These are phyloP conservation scores for Melieria picta DNA, from an alignment of 2,888 invertebrate genomes.

Conservation along the genomic window DNA sequence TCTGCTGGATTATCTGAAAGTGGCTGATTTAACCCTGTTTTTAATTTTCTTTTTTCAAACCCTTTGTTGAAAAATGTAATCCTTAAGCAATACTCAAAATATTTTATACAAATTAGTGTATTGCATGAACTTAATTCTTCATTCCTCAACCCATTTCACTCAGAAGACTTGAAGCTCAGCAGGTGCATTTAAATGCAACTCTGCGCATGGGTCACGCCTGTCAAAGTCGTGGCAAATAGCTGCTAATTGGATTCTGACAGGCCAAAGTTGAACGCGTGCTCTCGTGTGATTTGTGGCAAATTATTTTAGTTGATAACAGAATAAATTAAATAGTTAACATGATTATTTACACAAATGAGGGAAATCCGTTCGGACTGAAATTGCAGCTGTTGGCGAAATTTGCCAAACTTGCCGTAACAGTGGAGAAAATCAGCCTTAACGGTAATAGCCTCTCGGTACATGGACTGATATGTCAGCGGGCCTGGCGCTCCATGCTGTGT, in stretches of 20 bases:
- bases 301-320: slow-evolving; percentile 1
- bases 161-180: slow-evolving; percentile 8
- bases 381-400: slow-evolving; percentile 76
- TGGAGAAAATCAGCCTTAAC: slow-evolving; percentile 71
- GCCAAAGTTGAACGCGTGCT: slow-evolving; percentile 6
- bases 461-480: background rate
- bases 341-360: slow-evolving; percentile 79
- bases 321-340: slow-evolving; percentile 60
- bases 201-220: background rate
- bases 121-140: too few species aligned
- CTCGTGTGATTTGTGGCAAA: background rate
- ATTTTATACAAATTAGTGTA: too few species aligned
- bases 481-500: too few species aligned
- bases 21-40: too few species aligned
- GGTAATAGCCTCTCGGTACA: slow-evolving; percentile 67
- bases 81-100: too few species aligned
- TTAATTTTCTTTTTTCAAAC: too few species aligned
- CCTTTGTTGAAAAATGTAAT: too few species aligned
- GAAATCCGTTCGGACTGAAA: slow-evolving; percentile 81
- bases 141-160: too few species aligned
- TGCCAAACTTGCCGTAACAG: slow-evolving; percentile 69
- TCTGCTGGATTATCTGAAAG: too few species aligned
- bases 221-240: slow-evolving; percentile 25
- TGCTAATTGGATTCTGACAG: slow-evolving; percentile 11
- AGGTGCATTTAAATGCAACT: background rate